These are phyloP conservation scores for Spermophilus dauricus DNA, from an alignment of 2,113 vertebrate genomes.

Conservation along the genomic window DNA sequence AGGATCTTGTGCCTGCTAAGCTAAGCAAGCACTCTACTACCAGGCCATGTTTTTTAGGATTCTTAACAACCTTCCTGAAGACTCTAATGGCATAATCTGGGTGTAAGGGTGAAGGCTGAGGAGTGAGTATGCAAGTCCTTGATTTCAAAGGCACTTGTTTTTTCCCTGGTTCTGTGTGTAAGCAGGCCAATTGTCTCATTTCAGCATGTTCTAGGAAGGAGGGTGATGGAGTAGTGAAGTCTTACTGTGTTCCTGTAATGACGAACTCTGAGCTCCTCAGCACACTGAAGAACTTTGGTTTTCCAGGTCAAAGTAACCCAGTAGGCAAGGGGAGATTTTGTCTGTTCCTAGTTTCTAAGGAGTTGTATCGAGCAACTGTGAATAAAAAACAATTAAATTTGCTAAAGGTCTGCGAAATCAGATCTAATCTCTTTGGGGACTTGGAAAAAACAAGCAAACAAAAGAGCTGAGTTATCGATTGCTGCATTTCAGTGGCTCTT, in stretches of 20 bases:
- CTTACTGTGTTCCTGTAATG: rapidly evolving
- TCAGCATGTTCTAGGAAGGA: neutral
- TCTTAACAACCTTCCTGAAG: neutral
- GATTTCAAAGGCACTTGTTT: neutral
- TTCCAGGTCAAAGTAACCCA: neutral
- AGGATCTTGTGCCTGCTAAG: too few species aligned
- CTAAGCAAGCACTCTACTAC: too few species aligned
- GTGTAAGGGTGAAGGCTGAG: neutral
- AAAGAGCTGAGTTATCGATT: constrained; percentile 83
- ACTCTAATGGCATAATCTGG: neutral
- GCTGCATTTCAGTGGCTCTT: constrained; percentile 82
- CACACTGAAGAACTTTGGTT: neutral
- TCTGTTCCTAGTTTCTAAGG: constrained; percentile 60
- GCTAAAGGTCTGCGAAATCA: constrained; percentile 82
- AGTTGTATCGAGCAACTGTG: constrained; percentile 71
- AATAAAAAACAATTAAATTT: constrained; percentile 85
- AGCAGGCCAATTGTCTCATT: neutral
- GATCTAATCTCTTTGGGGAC: constrained; percentile 83
- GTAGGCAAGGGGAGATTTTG: neutral
- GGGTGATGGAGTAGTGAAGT: rapidly evolving
- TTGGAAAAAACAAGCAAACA: constrained; percentile 82
- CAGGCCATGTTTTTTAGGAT: neutral
- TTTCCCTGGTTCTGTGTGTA: neutral
- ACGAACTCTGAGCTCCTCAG: rapidly evolving
- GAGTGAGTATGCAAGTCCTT: neutral